A percentile compares a stretch with the other conserved stretches of the same genome.
phyloP scores from a whole-genome alignment of 2,113 vertebrate species.

The Irena cyanogastra region DNA sequence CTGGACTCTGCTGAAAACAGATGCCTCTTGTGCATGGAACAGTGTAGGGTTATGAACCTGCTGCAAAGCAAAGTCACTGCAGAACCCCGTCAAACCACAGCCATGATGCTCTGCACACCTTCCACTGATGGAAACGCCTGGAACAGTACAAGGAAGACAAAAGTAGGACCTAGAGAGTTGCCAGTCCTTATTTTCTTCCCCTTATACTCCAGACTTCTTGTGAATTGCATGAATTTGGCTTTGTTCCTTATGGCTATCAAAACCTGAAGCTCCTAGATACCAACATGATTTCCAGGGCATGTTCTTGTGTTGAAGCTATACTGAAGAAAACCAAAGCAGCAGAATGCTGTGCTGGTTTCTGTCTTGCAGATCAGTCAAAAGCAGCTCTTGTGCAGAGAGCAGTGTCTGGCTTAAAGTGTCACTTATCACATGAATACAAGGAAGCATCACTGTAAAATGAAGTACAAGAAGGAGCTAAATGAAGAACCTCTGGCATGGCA shows the following conservation, averaged over 20 bases:
- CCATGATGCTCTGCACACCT: neutral
- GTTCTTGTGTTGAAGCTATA: neutral
- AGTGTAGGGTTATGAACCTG: neutral
- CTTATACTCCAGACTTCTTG: neutral
- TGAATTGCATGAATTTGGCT: neutral
- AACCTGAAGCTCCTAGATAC: neutral
- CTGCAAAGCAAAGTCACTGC: neutral
- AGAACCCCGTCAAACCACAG: neutral
- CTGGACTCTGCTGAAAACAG: neutral
- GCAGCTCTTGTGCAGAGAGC: neutral
- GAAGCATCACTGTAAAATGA: neutral
- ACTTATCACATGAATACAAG: neutral
- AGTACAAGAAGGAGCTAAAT: neutral
- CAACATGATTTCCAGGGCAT: neutral
- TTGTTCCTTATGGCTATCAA: neutral
- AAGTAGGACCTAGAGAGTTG: neutral
- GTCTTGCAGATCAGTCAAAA: neutral
- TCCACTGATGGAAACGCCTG: neutral
- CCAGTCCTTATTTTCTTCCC: neutral
- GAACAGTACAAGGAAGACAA: neutral
- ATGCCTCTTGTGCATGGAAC: neutral
- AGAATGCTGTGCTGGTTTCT: neutral
- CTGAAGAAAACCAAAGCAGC: neutral
- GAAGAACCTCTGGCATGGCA: neutral
- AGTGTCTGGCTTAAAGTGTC: neutral